Conservation (phyloP, 2,113 vertebrate species). For the Oncorhynchus kisutch region DNA sequence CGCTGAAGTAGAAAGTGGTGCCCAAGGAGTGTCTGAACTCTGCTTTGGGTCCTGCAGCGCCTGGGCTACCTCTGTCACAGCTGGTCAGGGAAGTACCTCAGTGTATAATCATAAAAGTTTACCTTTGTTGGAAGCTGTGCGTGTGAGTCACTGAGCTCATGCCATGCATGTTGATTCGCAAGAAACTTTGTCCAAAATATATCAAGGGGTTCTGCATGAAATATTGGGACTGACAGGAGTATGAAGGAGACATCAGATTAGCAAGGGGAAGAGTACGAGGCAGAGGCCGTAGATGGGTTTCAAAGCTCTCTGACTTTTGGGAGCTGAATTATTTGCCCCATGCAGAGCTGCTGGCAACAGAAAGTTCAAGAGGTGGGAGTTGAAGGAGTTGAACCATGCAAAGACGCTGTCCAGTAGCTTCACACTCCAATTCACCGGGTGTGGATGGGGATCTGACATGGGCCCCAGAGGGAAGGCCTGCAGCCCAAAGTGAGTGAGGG, state of each 20-base stretch:
- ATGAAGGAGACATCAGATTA: constrained; percentile 37
- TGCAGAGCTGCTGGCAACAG: constrained; percentile 61
- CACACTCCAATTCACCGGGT: constrained; percentile 25
- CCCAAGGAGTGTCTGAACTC: constrained; percentile 15
- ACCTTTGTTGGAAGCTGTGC: not conserved
- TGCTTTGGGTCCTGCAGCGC: not conserved
- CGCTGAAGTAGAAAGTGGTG: not conserved
- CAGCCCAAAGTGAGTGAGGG: constrained; percentile 13
- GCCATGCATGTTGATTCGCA: not conserved
- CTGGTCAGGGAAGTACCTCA: constrained; percentile 2
- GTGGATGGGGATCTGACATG: not conserved
- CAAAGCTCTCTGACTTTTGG: constrained; percentile 48
- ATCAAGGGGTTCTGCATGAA: not conserved
- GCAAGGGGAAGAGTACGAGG: constrained; percentile 19
- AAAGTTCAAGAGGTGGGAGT: constrained; percentile 60
- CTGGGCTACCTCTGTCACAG: constrained; percentile 21
- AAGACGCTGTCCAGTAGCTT: constrained; percentile 45
- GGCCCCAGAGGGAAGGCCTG: too few species aligned
- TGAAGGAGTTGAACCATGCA: constrained; percentile 22
- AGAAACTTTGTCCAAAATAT: not conserved
- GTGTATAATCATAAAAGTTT: constrained; percentile 8
- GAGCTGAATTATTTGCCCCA: constrained; percentile 58
- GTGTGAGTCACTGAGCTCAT: not conserved
- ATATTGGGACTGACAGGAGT: constrained; percentile 21
- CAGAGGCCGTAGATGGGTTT: constrained; percentile 33